Conservation (phyloP, 2,113 vertebrate genomes). For the Aphyosemion australe region DNA sequence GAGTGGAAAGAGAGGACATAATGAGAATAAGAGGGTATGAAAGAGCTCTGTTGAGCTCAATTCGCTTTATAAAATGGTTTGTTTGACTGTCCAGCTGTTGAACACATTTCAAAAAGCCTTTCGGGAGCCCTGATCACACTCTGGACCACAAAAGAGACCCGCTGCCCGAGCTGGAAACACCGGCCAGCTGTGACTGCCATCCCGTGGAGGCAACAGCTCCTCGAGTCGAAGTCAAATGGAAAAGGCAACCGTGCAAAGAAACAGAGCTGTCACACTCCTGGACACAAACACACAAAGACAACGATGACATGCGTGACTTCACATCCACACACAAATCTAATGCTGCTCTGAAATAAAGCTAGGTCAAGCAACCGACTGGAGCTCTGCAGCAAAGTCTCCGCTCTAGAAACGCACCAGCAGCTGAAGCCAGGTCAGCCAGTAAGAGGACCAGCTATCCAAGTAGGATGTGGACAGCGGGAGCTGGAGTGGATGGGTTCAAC, state of each 20-base stretch:
- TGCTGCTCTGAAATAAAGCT: constrained; percentile 26
- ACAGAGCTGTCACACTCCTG: constrained; percentile 11
- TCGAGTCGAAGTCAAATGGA: constrained; percentile 27
- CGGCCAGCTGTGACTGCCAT: constrained; percentile 23
- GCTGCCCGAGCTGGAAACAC: constrained; percentile 14
- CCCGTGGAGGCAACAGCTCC: constrained; percentile 22
- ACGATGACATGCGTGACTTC: constrained; percentile 1
- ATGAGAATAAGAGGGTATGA: constrained; percentile 53
- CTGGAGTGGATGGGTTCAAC: constrained; percentile 36
- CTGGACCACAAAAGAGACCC: constrained; percentile 31
- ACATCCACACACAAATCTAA: constrained; percentile 14
- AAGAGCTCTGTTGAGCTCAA: constrained; percentile 49
- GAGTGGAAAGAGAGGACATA: constrained; percentile 36
- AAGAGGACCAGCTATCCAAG: constrained; percentile 32
- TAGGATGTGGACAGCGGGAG: constrained; percentile 19
- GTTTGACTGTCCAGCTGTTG: constrained; percentile 41
- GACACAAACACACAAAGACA: constrained; percentile 22
- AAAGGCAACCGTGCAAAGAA: constrained; percentile 19
- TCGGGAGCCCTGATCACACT: constrained; percentile 25
- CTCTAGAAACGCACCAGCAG: constrained; percentile 37
- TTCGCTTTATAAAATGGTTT: constrained; percentile 51
- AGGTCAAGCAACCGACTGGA: constrained; percentile 52
- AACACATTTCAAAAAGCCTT: constrained; percentile 35
- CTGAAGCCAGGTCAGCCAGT: constrained; percentile 60
- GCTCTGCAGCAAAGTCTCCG: constrained; percentile 21